phyloP scores from a whole-genome alignment of 2,888 invertebrate genomes.

The Papilio gigon region DNA sequence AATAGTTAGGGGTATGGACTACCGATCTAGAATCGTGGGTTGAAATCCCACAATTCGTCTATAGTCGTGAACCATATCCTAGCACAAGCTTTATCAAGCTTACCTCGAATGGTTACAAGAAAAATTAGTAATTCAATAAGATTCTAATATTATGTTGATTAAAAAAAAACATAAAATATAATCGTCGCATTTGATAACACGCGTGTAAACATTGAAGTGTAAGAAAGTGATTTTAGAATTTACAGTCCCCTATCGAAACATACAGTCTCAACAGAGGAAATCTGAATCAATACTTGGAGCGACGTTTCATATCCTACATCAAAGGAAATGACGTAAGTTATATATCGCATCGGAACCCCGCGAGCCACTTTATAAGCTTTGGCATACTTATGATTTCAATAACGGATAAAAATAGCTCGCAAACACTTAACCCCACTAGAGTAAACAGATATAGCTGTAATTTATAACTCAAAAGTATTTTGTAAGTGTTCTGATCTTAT shows the following conservation, averaged over 20 bases:
- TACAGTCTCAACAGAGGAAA: constrained; percentile 2
- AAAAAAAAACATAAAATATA: no score
- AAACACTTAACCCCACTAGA: neutral
- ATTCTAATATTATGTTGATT: no score
- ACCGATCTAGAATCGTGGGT: no score
- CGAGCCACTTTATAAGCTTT: constrained; percentile 19
- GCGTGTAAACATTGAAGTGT: no score
- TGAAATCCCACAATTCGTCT: no score
- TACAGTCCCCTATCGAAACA: constrained; percentile 2
- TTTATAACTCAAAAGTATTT: neutral
- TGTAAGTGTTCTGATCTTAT: neutral
- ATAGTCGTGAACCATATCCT: no score
- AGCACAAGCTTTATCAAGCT: no score
- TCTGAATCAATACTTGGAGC: constrained; percentile 30
- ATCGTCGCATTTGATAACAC: no score
- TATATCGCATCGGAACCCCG: constrained; percentile 10
- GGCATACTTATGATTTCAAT: constrained; percentile 19
- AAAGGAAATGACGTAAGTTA: constrained; percentile 29
- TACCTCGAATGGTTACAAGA: no score
- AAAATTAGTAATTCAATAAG: no score
- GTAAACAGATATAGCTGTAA: neutral
- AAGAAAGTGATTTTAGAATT: neutral
- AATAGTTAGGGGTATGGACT: no score
- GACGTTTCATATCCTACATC: constrained; percentile 30
- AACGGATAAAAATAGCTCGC: constrained; percentile 8